Conservation (phyloP, 2,113 vertebrate genomes). For the Bubo bubo region DNA sequence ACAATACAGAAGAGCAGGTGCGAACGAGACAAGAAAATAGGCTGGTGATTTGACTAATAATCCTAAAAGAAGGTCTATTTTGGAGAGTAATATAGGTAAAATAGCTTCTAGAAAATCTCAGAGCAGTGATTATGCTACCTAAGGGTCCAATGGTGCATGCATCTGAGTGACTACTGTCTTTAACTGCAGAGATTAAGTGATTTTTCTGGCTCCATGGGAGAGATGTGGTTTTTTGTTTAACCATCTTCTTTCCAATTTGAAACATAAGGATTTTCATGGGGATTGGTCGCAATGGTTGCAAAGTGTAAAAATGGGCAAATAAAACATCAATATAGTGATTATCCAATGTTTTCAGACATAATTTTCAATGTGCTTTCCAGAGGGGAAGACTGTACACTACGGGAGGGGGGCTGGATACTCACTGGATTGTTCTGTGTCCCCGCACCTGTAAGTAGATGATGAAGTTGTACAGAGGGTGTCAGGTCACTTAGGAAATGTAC, state of each 20-base stretch:
- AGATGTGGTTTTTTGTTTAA: not conserved
- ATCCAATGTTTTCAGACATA: not conserved
- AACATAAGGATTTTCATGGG: not conserved
- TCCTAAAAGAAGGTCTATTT: not conserved
- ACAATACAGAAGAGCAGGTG: not conserved
- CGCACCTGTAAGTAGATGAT: fast-evolving
- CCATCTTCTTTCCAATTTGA: not conserved
- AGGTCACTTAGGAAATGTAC: not conserved
- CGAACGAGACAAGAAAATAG: not conserved
- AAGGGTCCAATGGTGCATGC: not conserved
- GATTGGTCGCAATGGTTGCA: not conserved
- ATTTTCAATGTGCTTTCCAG: not conserved
- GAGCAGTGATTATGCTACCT: not conserved
- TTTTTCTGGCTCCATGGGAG: not conserved
- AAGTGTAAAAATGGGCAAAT: not conserved
- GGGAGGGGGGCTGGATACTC: not conserved
- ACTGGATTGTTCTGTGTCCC: not conserved
- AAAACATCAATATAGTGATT: not conserved
- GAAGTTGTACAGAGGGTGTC: not conserved
- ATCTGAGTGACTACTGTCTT: not conserved
- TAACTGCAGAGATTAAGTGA: not conserved
- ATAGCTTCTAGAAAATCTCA: not conserved
- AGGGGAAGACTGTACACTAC: too few relatives aligned
- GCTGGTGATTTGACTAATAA: not conserved
- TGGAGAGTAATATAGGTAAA: not conserved